Base-by-base conservation (phyloP, 2,888 invertebrate species). In the Tipula vernalis region DNA sequence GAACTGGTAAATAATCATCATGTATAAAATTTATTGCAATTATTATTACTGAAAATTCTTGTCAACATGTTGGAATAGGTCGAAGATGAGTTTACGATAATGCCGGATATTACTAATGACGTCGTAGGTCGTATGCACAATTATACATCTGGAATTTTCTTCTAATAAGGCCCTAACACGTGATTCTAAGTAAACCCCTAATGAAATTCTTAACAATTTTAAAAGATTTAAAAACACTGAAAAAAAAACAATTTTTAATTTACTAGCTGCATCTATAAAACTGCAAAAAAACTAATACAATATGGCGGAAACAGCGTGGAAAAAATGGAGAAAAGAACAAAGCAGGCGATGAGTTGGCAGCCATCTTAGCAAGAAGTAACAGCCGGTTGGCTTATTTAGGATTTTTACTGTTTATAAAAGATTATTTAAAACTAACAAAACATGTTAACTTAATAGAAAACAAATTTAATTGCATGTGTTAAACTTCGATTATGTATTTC, bases 1-100 rank as follows among this genome's bases (percentile, higher is more conserved):
- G 91, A 91, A 91, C 91, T 91, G 91, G 87, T 83, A 39, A 42
- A 28, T 83, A 83, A 44, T 57, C 51, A 51, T 86, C 86, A 86
- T 86, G 12, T 18, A 28, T 28, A 71, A 28, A 28, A 12, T 5
- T 71, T 28, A 71, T 28, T 71, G 71, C 71, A 71, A 71, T 71
- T 51, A 51, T 71, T 51, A 51, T 15, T 71, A 71, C 2, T 28
- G 15, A 71, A 71, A 71, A 71, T 71, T 39, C 39, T 28, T 71
- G 71, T 28, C 10, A 57, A 18, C 57, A 51, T 57, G 51, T 57
- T 71, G 71, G 28, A 51, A 71, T 28, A 57, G 15, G 51, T 57
- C 51, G 8, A 15, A 57, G 71, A 3, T 6, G 4, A 71, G 8
- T 10, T 8, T 10, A 28, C 12, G 28, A 71, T 57, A 28, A 12